Conservation (phyloP, 1,140 invertebrate species). For the Dreissena rostriformis region DNA sequence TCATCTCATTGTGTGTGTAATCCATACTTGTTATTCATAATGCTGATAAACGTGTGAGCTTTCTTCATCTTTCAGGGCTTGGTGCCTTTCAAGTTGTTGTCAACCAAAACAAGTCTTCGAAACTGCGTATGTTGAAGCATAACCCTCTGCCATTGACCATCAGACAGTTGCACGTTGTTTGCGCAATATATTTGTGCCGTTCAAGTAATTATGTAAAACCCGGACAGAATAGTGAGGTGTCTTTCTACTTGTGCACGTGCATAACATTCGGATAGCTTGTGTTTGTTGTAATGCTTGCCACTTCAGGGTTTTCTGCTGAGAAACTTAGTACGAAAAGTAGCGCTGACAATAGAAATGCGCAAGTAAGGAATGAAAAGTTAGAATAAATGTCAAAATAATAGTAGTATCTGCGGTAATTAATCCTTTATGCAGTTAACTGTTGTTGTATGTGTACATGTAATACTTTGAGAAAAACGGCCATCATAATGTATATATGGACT, state of each 20-base stretch:
- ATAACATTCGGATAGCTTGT: conserved; percentile 30
- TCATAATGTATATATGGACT: too few relatives aligned
- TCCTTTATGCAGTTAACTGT: too few relatives aligned
- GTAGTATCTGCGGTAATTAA: too few relatives aligned
- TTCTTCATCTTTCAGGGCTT: neutral
- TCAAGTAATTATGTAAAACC: conserved; percentile 41
- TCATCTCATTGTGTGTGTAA: too few relatives aligned
- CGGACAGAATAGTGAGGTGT: neutral
- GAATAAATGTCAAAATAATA: too few relatives aligned
- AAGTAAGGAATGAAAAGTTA: too few relatives aligned
- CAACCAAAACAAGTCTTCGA: neutral
- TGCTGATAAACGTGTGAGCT: neutral
- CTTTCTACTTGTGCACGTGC: conserved; percentile 40
- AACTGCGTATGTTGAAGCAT: neutral
- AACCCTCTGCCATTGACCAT: neutral
- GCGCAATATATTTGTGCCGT: conserved; percentile 24
- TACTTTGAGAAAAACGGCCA: too few relatives aligned
- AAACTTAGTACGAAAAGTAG: neutral
- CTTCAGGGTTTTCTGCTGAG: neutral
- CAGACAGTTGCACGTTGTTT: neutral
- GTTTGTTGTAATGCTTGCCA: conserved; percentile 4
- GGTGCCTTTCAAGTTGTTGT: neutral
- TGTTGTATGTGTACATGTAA: too few relatives aligned
- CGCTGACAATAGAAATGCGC: too few relatives aligned
- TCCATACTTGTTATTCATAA: too few relatives aligned